phyloP scores from a whole-genome alignment of 2,113 vertebrate species.

The Aplodontia rufa region DNA sequence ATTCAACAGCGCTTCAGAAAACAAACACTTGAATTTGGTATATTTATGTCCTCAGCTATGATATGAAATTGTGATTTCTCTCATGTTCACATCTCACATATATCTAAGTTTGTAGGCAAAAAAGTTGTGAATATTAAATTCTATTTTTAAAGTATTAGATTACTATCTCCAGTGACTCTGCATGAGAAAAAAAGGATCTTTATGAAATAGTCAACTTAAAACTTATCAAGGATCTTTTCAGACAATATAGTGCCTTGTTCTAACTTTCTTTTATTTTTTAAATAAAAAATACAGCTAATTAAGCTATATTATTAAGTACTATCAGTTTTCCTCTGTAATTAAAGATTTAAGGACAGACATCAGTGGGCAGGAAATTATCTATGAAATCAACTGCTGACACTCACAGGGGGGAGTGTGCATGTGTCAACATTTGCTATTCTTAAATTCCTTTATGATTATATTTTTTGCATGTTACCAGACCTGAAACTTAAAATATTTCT shows the following conservation, averaged over 20 bases:
- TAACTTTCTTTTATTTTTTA: constrained; percentile 41
- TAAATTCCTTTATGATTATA: constrained; percentile 17
- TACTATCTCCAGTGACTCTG: constrained; percentile 55
- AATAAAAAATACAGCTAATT: constrained; percentile 39
- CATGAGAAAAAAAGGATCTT: constrained; percentile 47
- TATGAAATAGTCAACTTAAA: background rate
- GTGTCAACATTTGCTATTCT: background rate
- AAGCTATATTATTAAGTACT: constrained; percentile 12
- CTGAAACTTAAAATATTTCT: constrained; percentile 56
- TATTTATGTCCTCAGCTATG: constrained; percentile 50
- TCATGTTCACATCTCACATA: constrained; percentile 48
- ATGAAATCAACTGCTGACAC: constrained; percentile 38
- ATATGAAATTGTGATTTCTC: constrained; percentile 56
- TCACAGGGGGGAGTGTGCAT: background rate
- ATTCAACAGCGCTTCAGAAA: constrained; percentile 63
- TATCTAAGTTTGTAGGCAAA: constrained; percentile 50
- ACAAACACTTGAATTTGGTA: constrained; percentile 60
- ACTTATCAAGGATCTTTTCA: constrained; percentile 40
- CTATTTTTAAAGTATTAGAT: constrained; percentile 52
- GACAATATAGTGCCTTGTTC: background rate
- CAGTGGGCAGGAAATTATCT: constrained; percentile 20
- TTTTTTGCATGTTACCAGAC: constrained; percentile 36
- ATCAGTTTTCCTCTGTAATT: constrained; percentile 38
- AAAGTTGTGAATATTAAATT: constrained; percentile 60
- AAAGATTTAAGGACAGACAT: constrained; percentile 13